These are phyloP conservation scores for Hestina assimilis DNA, from an alignment of 1,140 invertebrate species.

Conservation along the genomic window DNA sequence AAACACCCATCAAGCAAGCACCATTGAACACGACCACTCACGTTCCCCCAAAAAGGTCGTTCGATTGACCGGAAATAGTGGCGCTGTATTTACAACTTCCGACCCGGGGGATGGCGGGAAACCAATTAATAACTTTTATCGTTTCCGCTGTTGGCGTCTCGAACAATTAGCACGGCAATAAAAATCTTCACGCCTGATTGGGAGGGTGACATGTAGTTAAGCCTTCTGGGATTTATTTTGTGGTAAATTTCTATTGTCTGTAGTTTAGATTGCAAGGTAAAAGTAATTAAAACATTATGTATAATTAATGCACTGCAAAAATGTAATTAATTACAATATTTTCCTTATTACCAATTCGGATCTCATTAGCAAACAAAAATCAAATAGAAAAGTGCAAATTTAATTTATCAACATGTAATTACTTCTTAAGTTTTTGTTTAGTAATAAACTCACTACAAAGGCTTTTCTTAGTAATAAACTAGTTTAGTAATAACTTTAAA, in stretches of 20 bases:
- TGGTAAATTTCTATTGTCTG: not conserved
- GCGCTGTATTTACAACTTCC: slow-evolving; percentile 74
- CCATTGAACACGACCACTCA: slow-evolving; percentile 10
- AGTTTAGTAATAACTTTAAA: too few species aligned
- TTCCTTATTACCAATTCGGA: too few species aligned
- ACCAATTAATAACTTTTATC: slow-evolving; percentile 77
- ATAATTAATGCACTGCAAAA: too few species aligned
- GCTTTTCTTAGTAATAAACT: too few species aligned
- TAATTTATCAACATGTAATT: too few species aligned
- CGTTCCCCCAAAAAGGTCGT: slow-evolving; percentile 29
- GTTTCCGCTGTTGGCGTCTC: slow-evolving; percentile 59
- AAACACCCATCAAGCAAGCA: slow-evolving; percentile 9
- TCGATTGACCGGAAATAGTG: slow-evolving; percentile 72
- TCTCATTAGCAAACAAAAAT: too few species aligned
- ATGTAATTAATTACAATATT: too few species aligned
- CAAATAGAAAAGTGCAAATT: too few species aligned
- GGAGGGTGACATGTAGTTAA: slow-evolving; percentile 14
- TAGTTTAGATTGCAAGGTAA: too few species aligned
- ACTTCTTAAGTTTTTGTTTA: too few species aligned
- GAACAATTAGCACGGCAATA: slow-evolving; percentile 67
- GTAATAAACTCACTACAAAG: too few species aligned
- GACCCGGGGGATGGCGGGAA: slow-evolving; percentile 54
- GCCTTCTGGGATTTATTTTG: not conserved
- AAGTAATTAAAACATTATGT: too few species aligned
- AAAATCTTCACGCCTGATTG: slow-evolving; percentile 73